Evolutionary conservation across 1,140 invertebrate species (phyloP).

Genomic region (Chironomus striatipennis): DNA sequence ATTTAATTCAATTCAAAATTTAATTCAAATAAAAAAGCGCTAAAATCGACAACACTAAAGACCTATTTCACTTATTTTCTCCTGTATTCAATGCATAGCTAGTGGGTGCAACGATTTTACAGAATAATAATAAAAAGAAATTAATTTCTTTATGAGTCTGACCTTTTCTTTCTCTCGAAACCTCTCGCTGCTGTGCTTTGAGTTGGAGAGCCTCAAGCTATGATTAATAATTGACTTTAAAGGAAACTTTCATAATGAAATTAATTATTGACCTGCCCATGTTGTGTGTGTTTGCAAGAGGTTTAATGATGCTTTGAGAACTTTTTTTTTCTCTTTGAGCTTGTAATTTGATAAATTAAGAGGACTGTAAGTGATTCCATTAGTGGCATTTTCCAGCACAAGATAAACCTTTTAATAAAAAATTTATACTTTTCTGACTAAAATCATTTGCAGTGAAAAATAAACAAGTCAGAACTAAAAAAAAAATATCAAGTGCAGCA

Average conservation of each 20-base stretch:
- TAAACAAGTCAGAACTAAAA: too few relatives aligned
- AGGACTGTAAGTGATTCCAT: not conserved
- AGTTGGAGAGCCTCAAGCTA: not conserved
- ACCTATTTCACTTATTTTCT: too few relatives aligned
- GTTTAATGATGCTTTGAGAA: too few relatives aligned
- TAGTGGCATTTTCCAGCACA: not conserved
- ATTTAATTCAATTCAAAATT: too few relatives aligned
- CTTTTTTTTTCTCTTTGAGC: too few relatives aligned
- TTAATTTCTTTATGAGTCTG: slow-evolving; percentile 4
- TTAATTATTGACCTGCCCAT: slow-evolving; percentile 17
- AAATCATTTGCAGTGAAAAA: too few relatives aligned
- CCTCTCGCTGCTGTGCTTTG: not conserved
- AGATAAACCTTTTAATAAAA: too few relatives aligned
- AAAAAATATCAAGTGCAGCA: not conserved
- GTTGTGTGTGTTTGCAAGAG: not conserved
- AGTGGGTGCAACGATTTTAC: slow-evolving; percentile 19
- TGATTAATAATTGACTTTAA: slow-evolving; percentile 19
- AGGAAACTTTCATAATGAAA: not conserved
- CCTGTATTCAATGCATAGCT: too few relatives aligned
- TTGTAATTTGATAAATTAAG: too few relatives aligned
- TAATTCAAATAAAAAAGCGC: too few relatives aligned
- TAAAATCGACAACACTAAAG: too few relatives aligned
- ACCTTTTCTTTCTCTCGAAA: not conserved
- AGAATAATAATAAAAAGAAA: not conserved
- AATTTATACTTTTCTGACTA: too few relatives aligned